Evolutionary conservation across 1,140 invertebrate genomes (phyloP).

Genomic region (Tetragonula clypearis): DNA sequence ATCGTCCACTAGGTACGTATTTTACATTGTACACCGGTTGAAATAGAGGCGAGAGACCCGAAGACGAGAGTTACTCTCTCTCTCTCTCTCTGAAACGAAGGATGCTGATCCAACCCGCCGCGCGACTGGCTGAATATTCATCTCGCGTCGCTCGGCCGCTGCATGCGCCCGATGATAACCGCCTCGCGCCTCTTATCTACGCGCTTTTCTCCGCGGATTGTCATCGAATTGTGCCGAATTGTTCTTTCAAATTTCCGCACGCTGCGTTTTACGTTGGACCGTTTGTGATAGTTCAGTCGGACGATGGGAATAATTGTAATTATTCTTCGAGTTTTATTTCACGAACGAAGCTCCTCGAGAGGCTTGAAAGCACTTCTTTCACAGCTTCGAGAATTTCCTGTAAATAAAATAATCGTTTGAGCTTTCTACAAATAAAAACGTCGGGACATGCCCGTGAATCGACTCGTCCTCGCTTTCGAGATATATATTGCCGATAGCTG

Average conservation of each 20-base stretch:
- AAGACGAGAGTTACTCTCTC: background rate
- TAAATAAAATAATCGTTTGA: no score
- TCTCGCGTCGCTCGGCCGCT: conserved; percentile 43
- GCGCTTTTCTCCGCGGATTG: conserved; percentile 2
- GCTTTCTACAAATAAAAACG: no score
- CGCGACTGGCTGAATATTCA: conserved; percentile 62
- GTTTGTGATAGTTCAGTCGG: background rate
- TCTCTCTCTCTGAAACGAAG: background rate
- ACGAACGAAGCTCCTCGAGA: no score
- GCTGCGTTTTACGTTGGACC: background rate
- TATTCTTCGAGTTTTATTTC: no score
- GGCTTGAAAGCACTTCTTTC: no score
- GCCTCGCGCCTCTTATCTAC: conserved; percentile 21
- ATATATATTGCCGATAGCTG: no score
- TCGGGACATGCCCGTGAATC: no score
- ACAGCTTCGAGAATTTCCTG: no score
- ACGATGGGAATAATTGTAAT: no score
- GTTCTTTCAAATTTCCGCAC: background rate
- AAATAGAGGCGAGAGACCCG: conserved; percentile 34
- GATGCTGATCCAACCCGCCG: conserved; percentile 30
- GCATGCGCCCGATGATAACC: conserved; percentile 32
- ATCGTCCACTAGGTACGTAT: conserved; percentile 16
- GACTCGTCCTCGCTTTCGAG: no score
- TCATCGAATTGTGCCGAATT: conserved; percentile 16
- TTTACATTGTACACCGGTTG: conserved; percentile 45